phyloP scores from a whole-genome alignment of 2,113 vertebrate genomes.

The Mustela nigripes region DNA sequence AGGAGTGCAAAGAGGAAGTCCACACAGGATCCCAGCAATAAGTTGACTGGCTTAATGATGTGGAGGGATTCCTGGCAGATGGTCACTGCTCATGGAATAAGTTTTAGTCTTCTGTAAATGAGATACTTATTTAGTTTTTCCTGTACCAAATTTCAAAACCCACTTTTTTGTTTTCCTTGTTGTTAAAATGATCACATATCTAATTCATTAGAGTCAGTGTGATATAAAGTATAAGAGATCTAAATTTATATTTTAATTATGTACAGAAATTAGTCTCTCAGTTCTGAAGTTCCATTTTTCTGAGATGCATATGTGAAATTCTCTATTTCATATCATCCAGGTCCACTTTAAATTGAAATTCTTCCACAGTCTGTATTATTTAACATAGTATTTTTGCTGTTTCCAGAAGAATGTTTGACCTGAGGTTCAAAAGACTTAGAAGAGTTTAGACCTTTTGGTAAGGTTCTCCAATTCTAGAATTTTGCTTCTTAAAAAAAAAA shows the following conservation, averaged over 20 bases:
- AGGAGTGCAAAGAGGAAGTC: background rate
- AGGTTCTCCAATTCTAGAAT: background rate
- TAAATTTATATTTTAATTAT: no score
- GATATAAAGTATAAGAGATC: no score
- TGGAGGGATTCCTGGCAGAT: background rate
- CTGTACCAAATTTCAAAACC: no score
- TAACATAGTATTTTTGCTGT: background rate
- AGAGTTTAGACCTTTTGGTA: background rate
- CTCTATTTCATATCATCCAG: background rate
- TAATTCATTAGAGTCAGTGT: no score
- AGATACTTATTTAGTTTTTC: no score
- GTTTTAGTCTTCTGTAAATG: background rate
- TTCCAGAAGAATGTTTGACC: background rate
- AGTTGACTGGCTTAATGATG: background rate
- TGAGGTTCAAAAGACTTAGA: background rate
- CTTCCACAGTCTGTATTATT: background rate
- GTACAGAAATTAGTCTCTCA: background rate
- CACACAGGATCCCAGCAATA: background rate
- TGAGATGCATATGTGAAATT: background rate
- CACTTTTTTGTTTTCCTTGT: no score
- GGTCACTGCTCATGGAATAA: background rate
- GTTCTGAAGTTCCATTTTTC: background rate
- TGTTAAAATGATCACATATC: no score
- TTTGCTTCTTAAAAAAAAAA: background rate
- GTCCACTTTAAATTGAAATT: background rate